phyloP scores from a whole-genome alignment of 2,888 invertebrate species.

The Melieria picta region DNA sequence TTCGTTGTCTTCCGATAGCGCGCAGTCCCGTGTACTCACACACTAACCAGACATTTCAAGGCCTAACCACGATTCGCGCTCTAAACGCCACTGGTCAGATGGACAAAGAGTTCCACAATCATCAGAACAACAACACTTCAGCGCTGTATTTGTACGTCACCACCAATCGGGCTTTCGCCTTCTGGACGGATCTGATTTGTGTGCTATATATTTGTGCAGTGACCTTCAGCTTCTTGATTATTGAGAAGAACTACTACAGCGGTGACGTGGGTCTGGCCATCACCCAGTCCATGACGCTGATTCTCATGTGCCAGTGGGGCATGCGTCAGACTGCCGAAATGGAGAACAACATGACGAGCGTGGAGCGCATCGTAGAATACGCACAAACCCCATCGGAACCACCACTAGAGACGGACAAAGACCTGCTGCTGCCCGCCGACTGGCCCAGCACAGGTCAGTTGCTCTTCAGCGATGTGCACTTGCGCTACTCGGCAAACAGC shows the following conservation, averaged over 20 bases:
- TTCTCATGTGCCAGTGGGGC: slow-evolving; percentile 82
- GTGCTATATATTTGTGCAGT: slow-evolving; percentile 86
- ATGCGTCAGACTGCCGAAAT: slow-evolving; percentile 89
- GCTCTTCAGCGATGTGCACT: slow-evolving; percentile 72
- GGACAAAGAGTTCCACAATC: slow-evolving; percentile 71
- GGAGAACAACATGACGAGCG: slow-evolving; percentile 84
- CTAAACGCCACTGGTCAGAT: slow-evolving; percentile 74
- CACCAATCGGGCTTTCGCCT: slow-evolving; percentile 90
- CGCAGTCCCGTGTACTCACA: slow-evolving; percentile 84
- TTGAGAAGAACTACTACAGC: slow-evolving; percentile 66
- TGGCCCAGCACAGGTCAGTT: slow-evolving; percentile 79
- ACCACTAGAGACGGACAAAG: slow-evolving; percentile 67
- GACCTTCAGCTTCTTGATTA: slow-evolving; percentile 83
- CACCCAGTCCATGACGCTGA: slow-evolving; percentile 76
- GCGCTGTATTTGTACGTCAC: slow-evolving; percentile 83
- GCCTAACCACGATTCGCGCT: slow-evolving; percentile 81
- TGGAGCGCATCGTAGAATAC: slow-evolving; percentile 86
- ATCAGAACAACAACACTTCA: slow-evolving; percentile 75
- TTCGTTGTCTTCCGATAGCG: slow-evolving; percentile 66
- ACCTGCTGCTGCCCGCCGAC: slow-evolving; percentile 62
- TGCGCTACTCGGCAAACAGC: slow-evolving; percentile 76
- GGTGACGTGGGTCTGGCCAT: slow-evolving; percentile 79
- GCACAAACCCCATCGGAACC: slow-evolving; percentile 74
- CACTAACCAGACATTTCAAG: slow-evolving; percentile 78
- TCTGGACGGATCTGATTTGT: slow-evolving; percentile 91